Percentiles rank a stretch among this genome's conserved stretches.
Evolutionary conservation across 2,888 invertebrate genomes (phyloP).

Genomic region (Dorcus parallelipipedus): DNA sequence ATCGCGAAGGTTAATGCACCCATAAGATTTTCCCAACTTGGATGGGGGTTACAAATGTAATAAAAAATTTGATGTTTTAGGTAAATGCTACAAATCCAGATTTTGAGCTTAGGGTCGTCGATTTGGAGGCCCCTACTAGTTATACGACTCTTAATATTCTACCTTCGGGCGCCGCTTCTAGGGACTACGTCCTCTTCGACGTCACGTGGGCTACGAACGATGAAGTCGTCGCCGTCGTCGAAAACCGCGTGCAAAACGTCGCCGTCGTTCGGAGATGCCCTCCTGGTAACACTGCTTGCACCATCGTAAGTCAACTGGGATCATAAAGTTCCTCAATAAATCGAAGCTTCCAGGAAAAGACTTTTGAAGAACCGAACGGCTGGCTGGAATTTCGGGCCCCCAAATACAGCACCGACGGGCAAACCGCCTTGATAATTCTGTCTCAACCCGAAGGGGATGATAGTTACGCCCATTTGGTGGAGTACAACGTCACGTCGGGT

Average conservation of each 20-base stretch:
- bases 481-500: constrained; percentile 26
- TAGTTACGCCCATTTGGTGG: constrained; percentile 38
- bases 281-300: constrained; percentile 5
- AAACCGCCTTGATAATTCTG: constrained; percentile 32
- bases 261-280: constrained; percentile 45
- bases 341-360: constrained; percentile 39
- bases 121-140: constrained; percentile 43
- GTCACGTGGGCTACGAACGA: constrained; percentile 72
- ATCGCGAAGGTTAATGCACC: no score
- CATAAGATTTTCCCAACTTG: no score
- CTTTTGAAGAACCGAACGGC: constrained; percentile 60
- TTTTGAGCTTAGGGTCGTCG: constrained; percentile 64
- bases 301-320: constrained; percentile 2
- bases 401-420: constrained; percentile 51
- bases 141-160: constrained; percentile 33
- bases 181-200: constrained; percentile 65
- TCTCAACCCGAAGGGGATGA: constrained; percentile 36
- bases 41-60: no score
- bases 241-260: constrained; percentile 81
- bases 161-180: constrained; percentile 54
- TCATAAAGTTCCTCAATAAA: not conserved
- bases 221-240: constrained; percentile 71
- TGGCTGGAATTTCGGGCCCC: constrained; percentile 67
- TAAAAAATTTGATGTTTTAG: constrained; percentile 44
- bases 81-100: constrained; percentile 71